Conservation (phyloP, 37 sponge, comb jelly and placozoan genomes). For the Chondrilla cf. caribensis region DNA sequence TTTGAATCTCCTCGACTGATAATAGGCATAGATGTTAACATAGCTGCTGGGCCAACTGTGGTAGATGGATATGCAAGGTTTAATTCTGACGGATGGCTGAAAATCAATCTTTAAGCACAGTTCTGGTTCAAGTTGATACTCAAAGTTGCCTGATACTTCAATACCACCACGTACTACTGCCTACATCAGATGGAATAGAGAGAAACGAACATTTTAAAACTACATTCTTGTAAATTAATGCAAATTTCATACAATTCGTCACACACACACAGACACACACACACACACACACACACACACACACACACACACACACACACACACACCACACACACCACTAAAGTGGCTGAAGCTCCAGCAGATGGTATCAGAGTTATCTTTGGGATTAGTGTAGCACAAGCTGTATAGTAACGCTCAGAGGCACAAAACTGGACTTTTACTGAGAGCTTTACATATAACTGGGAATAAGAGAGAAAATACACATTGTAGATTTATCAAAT, state of each 20-base stretch:
- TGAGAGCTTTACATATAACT: neutral
- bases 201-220: too few relatives aligned
- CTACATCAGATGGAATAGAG: too few relatives aligned
- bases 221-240: too few relatives aligned
- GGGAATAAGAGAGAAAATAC: too few relatives aligned
- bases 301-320: too few relatives aligned
- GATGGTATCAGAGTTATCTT: conserved; percentile 3
- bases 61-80: conserved; percentile 13
- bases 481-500: too few relatives aligned
- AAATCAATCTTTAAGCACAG: conserved; percentile 24
- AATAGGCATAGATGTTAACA: conserved; percentile 27
- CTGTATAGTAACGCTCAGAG: conserved; percentile 18
- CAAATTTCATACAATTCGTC: too few relatives aligned
- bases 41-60: conserved; percentile 31
- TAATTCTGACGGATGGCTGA: neutral
- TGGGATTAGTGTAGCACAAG: conserved; percentile 12
- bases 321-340: conserved; percentile 7
- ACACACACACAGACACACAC: too few relatives aligned
- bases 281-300: too few relatives aligned
- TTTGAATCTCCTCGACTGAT: neutral
- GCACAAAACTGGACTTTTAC: conserved; percentile 14
- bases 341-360: neutral
- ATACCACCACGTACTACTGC: conserved; percentile 7
- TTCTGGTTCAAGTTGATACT: conserved; percentile 10
- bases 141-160: conserved; percentile 20